phyloP scores from a whole-genome alignment of 2,113 vertebrate genomes.

The Pithys albifrons region DNA sequence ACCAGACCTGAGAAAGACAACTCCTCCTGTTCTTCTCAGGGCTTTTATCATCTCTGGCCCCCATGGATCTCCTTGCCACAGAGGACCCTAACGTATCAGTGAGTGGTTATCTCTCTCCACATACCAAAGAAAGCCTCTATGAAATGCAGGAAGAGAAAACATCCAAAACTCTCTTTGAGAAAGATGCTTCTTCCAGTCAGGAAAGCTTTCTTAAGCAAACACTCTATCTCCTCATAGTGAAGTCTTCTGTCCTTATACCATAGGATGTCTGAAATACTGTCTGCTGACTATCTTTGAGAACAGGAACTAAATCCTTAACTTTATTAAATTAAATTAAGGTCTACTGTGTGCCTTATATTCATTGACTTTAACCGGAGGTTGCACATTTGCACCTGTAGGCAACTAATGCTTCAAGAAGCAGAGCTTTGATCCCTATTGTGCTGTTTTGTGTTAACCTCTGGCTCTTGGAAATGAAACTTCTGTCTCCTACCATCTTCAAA shows the following conservation, averaged over 20 bases:
- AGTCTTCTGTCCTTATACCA: background rate
- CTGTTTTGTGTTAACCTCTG: background rate
- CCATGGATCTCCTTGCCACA: no score
- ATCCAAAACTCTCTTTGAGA: no score
- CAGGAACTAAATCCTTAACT: background rate
- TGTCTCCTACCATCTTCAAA: background rate
- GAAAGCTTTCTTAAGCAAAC: no score
- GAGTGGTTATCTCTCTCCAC: no score
- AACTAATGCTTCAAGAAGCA: background rate
- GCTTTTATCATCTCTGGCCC: no score
- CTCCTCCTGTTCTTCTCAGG: no score
- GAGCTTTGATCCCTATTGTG: background rate
- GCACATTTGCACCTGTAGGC: fast-evolving
- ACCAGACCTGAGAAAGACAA: no score
- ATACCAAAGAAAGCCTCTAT: no score
- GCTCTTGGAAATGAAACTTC: background rate
- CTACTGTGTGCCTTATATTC: background rate
- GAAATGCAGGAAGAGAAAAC: no score
- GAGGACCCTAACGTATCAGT: no score
- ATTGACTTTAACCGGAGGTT: background rate
- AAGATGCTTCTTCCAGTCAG: no score
- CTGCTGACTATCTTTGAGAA: background rate
- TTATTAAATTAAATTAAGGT: background rate
- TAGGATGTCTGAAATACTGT: background rate
- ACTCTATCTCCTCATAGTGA: no score